Base-by-base conservation (phyloP, 2,113 vertebrate species). In the Chaetops frenatus region DNA sequence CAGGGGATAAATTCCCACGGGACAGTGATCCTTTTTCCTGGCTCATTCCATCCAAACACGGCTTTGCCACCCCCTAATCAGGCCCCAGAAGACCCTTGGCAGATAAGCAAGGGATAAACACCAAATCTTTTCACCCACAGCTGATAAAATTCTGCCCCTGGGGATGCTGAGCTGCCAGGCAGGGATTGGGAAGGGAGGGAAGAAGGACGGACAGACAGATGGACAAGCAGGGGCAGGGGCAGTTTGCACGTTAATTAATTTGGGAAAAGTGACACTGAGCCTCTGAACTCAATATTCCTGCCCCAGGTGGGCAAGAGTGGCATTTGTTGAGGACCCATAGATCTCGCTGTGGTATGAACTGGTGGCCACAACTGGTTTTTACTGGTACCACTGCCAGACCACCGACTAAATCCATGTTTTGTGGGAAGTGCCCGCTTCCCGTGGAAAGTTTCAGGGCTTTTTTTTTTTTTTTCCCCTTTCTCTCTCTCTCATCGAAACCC, bases 401-500 rank as follows among this genome's bases (percentile, higher is more conserved):
- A 4, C 7, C n/a, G 1, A 24, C 56, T 38, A 24, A 71, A 35
- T 1, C 44, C 38, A 3, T 2, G 56, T 28, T 35, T 12, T 45
- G 53, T 27, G 62, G 64, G 11, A 64, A 86, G 65, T 1, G 20
- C 45, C 69, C 1, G 5, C 77, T 95, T 94, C 84, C 96, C 44
- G 15, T 92, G 93, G 93, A 92, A 96, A 96, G 78, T 92, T 92
- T 94, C 79, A 67, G 45, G 56, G 17, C 2, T 54, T 44, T 66
- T 67, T 88, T 62, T 44, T 15, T 2, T 5, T 5, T 42, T 20
- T 54, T 21, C 4, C 9, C 11, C 4, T 27, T 15, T 50, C 16
- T 47, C 74, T 72, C 36, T 42, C 60, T 47, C 70, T 42, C 78
- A 85, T n/a, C 12, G 4, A 71, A 88, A 74, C 47, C 58, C 85